Conservation (phyloP, 1,140 invertebrate species). For the Rhopalosiphum maidis region DNA sequence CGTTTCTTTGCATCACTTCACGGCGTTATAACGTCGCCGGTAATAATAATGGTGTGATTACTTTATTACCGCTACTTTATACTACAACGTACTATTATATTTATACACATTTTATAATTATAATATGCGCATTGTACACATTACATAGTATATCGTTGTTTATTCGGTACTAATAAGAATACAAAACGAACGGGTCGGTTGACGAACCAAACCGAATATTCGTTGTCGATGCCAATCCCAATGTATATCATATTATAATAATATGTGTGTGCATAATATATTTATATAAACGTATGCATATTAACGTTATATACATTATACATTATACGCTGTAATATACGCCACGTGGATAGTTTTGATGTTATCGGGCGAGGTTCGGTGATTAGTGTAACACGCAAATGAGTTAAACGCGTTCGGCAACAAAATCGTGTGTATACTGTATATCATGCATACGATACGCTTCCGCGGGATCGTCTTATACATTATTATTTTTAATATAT, state of each 20-base stretch:
- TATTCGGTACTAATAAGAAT: neutral
- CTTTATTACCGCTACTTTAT: neutral
- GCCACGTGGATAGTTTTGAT: neutral
- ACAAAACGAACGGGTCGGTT: neutral
- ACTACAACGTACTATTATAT: neutral
- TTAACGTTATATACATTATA: neutral
- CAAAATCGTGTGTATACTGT: neutral
- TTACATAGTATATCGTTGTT: neutral
- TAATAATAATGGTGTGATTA: neutral
- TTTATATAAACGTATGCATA: neutral
- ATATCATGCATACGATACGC: neutral
- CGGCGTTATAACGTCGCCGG: neutral
- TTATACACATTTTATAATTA: no score
- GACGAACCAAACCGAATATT: neutral
- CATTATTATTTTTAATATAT: neutral
- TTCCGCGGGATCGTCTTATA: neutral
- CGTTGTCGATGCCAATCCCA: neutral
- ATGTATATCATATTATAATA: neutral
- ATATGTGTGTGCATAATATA: neutral
- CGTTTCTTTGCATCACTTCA: neutral
- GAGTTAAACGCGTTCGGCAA: constrained; percentile 26
- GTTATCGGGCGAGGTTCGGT: constrained; percentile 36
- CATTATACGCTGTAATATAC: neutral
- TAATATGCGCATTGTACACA: neutral
- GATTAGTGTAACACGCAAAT: constrained; percentile 55